These are phyloP conservation scores for Ia io DNA, from an alignment of 2,113 vertebrate species.

Conservation along the genomic window DNA sequence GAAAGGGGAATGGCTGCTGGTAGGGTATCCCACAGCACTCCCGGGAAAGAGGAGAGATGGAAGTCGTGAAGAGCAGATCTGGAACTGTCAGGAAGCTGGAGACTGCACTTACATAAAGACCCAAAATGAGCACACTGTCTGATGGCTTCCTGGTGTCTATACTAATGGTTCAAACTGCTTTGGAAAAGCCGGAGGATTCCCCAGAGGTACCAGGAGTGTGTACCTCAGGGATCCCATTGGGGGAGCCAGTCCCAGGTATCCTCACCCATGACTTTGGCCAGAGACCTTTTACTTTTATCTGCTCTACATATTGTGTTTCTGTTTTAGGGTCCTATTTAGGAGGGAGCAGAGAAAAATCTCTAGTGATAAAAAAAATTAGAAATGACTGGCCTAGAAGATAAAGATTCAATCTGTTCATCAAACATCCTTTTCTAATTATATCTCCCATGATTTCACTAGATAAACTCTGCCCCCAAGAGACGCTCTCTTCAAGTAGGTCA, in stretches of 20 bases:
- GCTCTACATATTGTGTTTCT: neutral
- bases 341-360: neutral
- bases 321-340: neutral
- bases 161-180: neutral
- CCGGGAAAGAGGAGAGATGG: neutral
- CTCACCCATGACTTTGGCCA: neutral
- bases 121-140: too few species aligned
- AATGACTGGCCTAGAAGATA: neutral
- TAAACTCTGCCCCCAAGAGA: neutral
- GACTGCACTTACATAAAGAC: neutral
- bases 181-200: neutral
- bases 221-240: accelerated
- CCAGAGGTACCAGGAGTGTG: neutral
- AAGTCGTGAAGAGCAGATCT: neutral
- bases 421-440: neutral
- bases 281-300: neutral
- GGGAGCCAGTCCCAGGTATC: too few species aligned
- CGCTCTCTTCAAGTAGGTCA: neutral
- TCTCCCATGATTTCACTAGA: neutral
- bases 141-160: accelerated
- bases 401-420: neutral
- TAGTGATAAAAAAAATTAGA: neutral
- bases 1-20: neutral
- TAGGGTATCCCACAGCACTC: neutral
- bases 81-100: neutral